A percentile compares a stretch with the other conserved stretches of the same genome.
Evolutionary conservation across 2,888 invertebrate species (phyloP).

Genomic region (Ochropleura plecta): DNA sequence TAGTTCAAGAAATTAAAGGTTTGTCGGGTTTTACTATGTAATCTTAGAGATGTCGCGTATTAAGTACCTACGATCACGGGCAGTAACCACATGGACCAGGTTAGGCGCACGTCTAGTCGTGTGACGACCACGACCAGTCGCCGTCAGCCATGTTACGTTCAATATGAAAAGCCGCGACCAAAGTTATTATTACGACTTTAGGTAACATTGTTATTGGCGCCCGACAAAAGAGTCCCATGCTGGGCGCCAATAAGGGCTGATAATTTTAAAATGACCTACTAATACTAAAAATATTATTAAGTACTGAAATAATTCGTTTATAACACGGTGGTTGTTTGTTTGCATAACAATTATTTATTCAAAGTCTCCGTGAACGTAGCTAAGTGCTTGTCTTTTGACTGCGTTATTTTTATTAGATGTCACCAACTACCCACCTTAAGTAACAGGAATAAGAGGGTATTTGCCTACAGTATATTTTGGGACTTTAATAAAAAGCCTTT

Average conservation of each 20-base stretch:
- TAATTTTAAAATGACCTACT: constrained; percentile 22
- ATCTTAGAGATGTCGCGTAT: not conserved
- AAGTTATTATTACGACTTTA: not conserved
- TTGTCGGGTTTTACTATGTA: constrained; percentile 12
- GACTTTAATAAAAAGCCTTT: constrained; percentile 1
- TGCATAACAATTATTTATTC: constrained; percentile 30
- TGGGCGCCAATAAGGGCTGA: constrained; percentile 44
- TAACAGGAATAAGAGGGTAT: not conserved
- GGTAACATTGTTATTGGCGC: constrained; percentile 28
- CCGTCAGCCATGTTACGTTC: not conserved
- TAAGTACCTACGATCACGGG: fast-evolving
- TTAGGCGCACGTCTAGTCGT: not conserved
- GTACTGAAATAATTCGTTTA: not conserved
- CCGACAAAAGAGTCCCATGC: constrained; percentile 15
- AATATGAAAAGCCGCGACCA: not conserved
- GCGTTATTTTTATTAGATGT: constrained; percentile 6
- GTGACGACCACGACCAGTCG: too few relatives aligned
- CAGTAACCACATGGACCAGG: not conserved
- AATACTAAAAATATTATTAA: constrained; percentile 5
- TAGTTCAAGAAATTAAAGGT: constrained; percentile 41
- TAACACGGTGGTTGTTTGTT: constrained; percentile 11
- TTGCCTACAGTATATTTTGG: not conserved
- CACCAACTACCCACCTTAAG: too few relatives aligned
- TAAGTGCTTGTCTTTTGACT: not conserved
- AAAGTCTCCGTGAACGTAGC: constrained; percentile 14